Evolutionary conservation across 2,797 vertebrate species (phyloP).

Genomic region (Garrulus glandarius): DNA sequence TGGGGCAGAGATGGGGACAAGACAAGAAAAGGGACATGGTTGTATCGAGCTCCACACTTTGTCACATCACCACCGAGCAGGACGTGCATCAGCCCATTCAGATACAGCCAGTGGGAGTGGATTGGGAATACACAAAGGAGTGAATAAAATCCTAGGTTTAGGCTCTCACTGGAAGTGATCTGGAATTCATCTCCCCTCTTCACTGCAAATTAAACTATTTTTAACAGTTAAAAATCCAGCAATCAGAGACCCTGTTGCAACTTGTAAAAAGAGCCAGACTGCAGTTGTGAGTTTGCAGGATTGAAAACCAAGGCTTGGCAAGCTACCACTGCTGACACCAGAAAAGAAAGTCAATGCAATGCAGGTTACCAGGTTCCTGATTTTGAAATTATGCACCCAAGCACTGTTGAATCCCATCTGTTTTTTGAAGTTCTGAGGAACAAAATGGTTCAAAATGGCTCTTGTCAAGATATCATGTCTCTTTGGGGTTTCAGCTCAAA

Average conservation of each 20-base stretch:
- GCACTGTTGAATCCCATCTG: background rate
- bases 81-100: background rate
- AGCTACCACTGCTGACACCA: background rate
- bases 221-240: background rate
- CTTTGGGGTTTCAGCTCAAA: background rate
- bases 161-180: background rate
- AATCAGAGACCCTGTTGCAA: background rate
- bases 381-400: background rate
- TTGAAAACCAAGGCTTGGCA: background rate
- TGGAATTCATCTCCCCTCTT: background rate
- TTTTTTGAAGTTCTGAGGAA: background rate
- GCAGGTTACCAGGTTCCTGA: background rate
- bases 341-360: background rate
- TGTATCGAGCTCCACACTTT: background rate
- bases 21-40: fast-evolving
- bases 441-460: background rate
- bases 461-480: background rate
- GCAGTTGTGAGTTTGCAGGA: background rate
- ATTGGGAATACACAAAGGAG: background rate
- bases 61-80: background rate
- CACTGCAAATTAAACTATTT: background rate
- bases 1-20: background rate
- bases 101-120: background rate
- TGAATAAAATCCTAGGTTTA: background rate
- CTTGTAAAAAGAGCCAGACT: background rate